phyloP scores from a whole-genome alignment of 2,797 vertebrate genomes.

The Pipistrellus nathusii region DNA sequence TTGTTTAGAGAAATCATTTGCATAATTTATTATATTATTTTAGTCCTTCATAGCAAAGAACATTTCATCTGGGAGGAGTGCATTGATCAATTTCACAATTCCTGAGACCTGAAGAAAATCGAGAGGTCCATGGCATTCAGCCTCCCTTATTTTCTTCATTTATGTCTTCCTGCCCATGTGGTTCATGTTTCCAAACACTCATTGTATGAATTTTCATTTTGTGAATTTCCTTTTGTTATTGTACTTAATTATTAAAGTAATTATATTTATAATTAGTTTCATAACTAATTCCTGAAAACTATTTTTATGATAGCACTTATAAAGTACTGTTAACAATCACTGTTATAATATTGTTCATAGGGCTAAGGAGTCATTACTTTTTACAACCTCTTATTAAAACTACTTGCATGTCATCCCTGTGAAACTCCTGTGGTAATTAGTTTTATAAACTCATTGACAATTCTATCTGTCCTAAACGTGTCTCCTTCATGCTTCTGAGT shows the following conservation, averaged over 20 bases:
- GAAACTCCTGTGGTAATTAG: conserved; percentile 20
- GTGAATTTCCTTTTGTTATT: not conserved
- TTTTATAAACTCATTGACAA: not conserved
- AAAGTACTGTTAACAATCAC: not conserved
- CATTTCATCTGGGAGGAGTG: not conserved
- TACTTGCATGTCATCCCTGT: not conserved
- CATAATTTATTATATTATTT: conserved; percentile 18
- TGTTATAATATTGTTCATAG: not conserved
- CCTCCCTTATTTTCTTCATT: not conserved
- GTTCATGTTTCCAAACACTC: not conserved
- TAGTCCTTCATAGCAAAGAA: not conserved
- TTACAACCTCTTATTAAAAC: not conserved
- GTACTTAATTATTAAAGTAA: conserved; percentile 19
- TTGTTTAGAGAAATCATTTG: not conserved
- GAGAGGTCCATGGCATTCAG: not conserved
- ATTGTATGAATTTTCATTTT: not conserved
- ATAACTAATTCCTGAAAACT: not conserved
- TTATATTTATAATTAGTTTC: not conserved
- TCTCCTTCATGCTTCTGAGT: not conserved
- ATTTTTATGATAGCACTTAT: not conserved
- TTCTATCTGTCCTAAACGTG: not conserved
- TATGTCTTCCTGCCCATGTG: not conserved
- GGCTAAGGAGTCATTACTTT: not conserved
- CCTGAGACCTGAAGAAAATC: not conserved
- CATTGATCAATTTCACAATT: not conserved